phyloP scores from a whole-genome alignment of 2,113 vertebrate genomes.

The Cyprinus carpio region DNA sequence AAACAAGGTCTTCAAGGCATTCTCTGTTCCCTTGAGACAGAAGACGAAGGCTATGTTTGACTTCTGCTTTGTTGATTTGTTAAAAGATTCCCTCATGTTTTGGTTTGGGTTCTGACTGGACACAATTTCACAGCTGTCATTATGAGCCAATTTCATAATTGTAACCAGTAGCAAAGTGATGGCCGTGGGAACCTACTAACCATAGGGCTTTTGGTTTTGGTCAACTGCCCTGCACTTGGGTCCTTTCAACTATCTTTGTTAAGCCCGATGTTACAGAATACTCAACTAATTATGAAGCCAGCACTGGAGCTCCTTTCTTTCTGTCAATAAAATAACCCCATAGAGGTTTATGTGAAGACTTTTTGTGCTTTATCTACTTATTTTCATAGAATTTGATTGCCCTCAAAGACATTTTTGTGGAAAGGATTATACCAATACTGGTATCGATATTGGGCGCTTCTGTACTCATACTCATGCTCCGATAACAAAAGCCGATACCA shows the following conservation, averaged over 20 bases:
- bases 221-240: background rate
- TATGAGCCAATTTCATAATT: background rate
- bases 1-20: slow-evolving; percentile 24
- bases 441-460: too few relatives aligned
- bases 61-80: background rate
- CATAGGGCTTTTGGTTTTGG: background rate
- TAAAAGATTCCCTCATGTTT: background rate
- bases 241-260: background rate
- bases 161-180: background rate
- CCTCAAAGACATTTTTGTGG: background rate
- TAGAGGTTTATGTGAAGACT: background rate
- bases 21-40: background rate
- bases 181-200: background rate
- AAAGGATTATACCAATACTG: background rate
- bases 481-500: too few relatives aligned
- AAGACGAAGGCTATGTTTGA: background rate
- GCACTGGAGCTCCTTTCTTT: background rate
- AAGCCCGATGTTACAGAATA: background rate
- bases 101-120: background rate
- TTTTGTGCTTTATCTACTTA: background rate
- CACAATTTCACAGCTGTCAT: background rate
- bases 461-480: too few relatives aligned
- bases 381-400: background rate
- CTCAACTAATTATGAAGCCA: background rate
- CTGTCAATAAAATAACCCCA: background rate